Evolutionary conservation across 2,888 invertebrate species (phyloP).

Genomic region (Subacronicta megacephala): DNA sequence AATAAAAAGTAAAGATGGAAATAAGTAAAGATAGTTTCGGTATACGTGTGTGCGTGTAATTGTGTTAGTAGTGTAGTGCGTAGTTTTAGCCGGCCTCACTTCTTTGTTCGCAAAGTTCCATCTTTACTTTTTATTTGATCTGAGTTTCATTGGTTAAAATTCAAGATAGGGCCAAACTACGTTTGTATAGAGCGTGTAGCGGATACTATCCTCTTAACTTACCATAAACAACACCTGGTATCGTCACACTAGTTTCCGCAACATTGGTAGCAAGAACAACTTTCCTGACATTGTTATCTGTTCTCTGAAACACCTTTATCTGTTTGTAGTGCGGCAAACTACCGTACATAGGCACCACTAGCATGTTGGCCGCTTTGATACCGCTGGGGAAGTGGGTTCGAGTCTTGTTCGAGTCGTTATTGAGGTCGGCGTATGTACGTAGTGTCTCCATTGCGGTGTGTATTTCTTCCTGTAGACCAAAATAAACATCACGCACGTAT

Average conservation of each 20-base stretch:
- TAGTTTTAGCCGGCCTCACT: no score
- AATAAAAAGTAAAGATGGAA: no score
- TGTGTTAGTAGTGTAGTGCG: no score
- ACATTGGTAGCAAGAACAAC: slow-evolving; percentile 98
- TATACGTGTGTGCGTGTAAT: no score
- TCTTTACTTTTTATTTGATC: no score
- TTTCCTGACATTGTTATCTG: slow-evolving; percentile 94
- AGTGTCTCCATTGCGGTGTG: slow-evolving; percentile 92
- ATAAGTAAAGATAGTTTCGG: no score
- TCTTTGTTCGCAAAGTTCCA: no score
- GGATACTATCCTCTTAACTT: no score
- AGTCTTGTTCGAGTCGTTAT: slow-evolving; percentile 84
- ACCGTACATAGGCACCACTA: slow-evolving; percentile 97
- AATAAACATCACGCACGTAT: no score
- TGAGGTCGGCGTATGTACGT: slow-evolving; percentile 89
- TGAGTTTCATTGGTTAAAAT: no score
- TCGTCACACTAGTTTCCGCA: slow-evolving; percentile 98
- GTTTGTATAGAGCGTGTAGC: no score
- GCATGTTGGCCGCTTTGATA: slow-evolving; percentile 83
- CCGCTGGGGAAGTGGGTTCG: slow-evolving; percentile 78
- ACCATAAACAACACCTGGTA: slow-evolving; percentile 97
- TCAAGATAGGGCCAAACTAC: no score
- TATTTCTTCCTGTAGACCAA: slow-evolving; percentile 94
- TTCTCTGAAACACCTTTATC: slow-evolving; percentile 92
- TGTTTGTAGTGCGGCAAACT: slow-evolving; percentile 91